Evolutionary conservation across 2,888 invertebrate genomes (phyloP), one percentile per base, ranked within the genome.

Genomic region (Megaustenia siamemsis): DNA sequence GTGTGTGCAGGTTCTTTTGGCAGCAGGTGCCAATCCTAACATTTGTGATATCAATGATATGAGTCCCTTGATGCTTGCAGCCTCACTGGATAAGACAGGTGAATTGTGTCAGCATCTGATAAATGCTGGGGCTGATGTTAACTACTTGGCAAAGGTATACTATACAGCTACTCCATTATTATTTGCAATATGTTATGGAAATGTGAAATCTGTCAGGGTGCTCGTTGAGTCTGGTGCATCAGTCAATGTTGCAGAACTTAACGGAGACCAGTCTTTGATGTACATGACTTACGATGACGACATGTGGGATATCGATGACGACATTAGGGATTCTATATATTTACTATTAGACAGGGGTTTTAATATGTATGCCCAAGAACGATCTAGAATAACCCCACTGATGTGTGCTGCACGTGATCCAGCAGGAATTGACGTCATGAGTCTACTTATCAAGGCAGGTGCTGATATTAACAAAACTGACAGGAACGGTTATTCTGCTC

Each of bases 61-160:
- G 28, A 69, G 43, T 40, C 56, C 69, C 18, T 53, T 80, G 4
- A 80, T 80, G 80, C 28, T 53, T 40, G 69, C 53, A 12, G 35
- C 49, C 35, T 35, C 1, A 45, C 21, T 38, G 6, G 45, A 56
- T 32, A 68, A 8, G 0, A 24, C 24, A 12, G 40, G 2, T 12
- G 5, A 24, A 4, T n/a, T 49, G 3, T 49, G 35, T 45, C 49
- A 80, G 49, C 8, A 21, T 24, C 24, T 80, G 53, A n/a, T 80
- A n/a, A 45, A 68, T 38, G 80, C 53, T 12, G 80, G 68, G 35
- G 80, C 69, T 3, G 53, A 80, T 24, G 40, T 80, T 53, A 12
- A n/a, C n/a, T n/a, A 69, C 12, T 1, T 40, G 24, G 28, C 28
- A 21, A 69, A 80, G n/a, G 35, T n/a, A 18, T 28, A 8, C 38